Evolutionary conservation across 2,888 invertebrate species (phyloP).

Genomic region (Agriopis leucophaearia): DNA sequence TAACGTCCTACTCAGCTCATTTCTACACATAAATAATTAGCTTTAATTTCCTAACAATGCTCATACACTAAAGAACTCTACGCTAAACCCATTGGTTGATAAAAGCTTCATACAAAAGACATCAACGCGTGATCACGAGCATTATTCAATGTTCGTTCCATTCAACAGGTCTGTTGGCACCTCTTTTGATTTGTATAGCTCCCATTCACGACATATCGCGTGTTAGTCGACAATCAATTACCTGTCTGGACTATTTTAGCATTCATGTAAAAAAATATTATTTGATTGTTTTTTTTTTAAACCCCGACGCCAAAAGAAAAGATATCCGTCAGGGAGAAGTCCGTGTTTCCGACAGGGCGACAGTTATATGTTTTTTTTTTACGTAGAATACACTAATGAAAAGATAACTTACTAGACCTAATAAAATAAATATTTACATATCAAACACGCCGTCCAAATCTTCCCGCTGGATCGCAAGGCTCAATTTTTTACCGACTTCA

Average conservation of each 20-base stretch:
- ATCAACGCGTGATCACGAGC: conserved; percentile 25
- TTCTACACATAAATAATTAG: conserved; percentile 7
- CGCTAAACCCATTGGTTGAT: background rate
- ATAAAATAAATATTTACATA: too few species aligned
- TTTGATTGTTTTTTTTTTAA: too few species aligned
- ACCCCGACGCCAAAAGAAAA: too few species aligned
- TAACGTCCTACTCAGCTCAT: background rate
- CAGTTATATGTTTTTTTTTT: too few species aligned
- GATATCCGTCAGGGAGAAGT: too few species aligned
- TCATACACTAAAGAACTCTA: background rate
- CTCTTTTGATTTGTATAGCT: conserved; percentile 11
- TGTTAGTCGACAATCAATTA: background rate
- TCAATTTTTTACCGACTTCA: too few species aligned
- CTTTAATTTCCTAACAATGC: conserved; percentile 5
- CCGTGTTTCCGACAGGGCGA: too few species aligned
- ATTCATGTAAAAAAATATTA: too few species aligned
- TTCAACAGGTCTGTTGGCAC: conserved; percentile 4
- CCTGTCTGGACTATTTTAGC: background rate
- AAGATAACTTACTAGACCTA: too few species aligned
- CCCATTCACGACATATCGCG: conserved; percentile 18
- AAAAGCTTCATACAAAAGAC: conserved; percentile 27
- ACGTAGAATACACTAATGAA: too few species aligned
- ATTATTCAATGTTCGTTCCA: background rate
- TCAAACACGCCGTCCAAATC: too few species aligned
- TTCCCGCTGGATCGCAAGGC: too few species aligned